Evolutionary conservation across 1,140 invertebrate species (phyloP).

Genomic region (Scaptodrosophila lebanonensis): DNA sequence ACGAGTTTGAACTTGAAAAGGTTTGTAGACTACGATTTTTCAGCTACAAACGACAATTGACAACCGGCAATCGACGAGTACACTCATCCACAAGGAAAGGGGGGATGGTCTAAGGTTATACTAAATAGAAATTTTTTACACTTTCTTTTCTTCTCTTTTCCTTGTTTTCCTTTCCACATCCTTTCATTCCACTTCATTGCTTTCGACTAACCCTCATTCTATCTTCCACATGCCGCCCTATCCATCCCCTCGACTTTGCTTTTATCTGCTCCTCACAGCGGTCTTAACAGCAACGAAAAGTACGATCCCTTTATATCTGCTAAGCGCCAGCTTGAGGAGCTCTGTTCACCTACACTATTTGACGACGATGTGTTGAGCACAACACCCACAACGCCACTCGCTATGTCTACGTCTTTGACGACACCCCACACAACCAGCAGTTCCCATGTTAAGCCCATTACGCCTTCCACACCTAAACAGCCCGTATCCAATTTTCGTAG

Average conservation of each 20-base stretch:
- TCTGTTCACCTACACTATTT: conserved; percentile 78
- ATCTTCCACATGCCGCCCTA: not conserved
- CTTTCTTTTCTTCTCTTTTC: too few species aligned
- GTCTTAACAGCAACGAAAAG: conserved; percentile 61
- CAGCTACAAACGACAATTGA: too few species aligned
- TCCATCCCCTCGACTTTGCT: conserved; percentile 2
- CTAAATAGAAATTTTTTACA: too few species aligned
- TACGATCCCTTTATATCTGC: conserved; percentile 84
- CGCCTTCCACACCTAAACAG: conserved; percentile 19
- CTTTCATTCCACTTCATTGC: not conserved
- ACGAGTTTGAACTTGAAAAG: not conserved
- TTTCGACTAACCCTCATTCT: not conserved
- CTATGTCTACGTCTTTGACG: conserved; percentile 41
- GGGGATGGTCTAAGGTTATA: too few species aligned
- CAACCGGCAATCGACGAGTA: too few species aligned
- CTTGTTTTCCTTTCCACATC: too few species aligned
- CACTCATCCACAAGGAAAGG: too few species aligned
- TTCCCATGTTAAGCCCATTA: not conserved
- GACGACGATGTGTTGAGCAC: conserved; percentile 36
- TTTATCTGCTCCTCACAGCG: conserved; percentile 49
- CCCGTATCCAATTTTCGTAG: conserved; percentile 62
- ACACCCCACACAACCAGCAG: conserved; percentile 23
- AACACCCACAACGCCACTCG: conserved; percentile 28
- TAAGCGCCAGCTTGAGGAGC: conserved; percentile 84
- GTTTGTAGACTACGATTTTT: too few species aligned